Conservation (phyloP, 2,113 vertebrate species). For the Condylura cristata region DNA sequence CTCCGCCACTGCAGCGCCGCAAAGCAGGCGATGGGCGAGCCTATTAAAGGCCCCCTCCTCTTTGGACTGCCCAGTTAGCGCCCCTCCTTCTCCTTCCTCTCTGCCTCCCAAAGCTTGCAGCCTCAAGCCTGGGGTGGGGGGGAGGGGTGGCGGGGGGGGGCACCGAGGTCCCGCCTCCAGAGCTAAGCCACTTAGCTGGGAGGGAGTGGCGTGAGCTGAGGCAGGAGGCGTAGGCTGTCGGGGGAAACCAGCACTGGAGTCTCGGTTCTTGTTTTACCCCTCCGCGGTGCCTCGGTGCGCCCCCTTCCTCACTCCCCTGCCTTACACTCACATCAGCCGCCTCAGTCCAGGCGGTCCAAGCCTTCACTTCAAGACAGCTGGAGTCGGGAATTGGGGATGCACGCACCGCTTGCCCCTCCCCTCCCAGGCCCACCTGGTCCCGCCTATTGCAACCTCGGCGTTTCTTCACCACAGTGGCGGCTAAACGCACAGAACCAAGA, state of each 20-base stretch:
- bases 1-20: slow-evolving; percentile 56
- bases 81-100: slow-evolving; percentile 64
- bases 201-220: slow-evolving; percentile 74
- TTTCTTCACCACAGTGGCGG: slow-evolving; percentile 21
- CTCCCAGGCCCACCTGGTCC: not conserved
- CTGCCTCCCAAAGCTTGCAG: slow-evolving; percentile 72
- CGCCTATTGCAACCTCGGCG: not conserved
- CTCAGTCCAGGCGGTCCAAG: not conserved
- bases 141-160: no score
- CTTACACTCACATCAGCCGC: not conserved
- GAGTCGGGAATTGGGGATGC: not conserved
- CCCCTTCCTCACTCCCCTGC: no score
- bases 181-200: slow-evolving; percentile 66
- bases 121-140: no score
- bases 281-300: not conserved
- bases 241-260: not conserved
- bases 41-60: slow-evolving; percentile 74
- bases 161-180: slow-evolving; percentile 78
- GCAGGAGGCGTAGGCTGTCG: slow-evolving; percentile 70
- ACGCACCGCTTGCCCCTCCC: not conserved
- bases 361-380: not conserved
- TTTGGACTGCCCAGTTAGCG: slow-evolving; percentile 66
- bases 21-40: slow-evolving; percentile 56
- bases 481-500: slow-evolving; percentile 13
- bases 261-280: not conserved